Evolutionary conservation across 1,140 invertebrate genomes (phyloP).

Genomic region (Papilio helenus): DNA sequence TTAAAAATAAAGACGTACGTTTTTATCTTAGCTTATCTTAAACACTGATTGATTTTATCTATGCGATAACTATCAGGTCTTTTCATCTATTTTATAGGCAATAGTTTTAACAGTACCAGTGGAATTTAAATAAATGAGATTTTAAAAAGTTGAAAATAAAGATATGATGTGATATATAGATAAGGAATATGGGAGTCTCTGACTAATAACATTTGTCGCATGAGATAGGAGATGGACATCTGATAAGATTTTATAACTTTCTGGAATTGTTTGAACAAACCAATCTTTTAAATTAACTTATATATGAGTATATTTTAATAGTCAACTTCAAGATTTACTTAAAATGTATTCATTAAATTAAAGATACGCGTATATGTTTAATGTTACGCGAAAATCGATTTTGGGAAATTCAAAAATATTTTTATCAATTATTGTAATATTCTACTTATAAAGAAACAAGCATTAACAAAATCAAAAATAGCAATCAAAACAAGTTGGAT

Average conservation of each 20-base stretch:
- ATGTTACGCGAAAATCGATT: too few species aligned
- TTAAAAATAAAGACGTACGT: slow-evolving; percentile 24
- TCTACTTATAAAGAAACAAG: neutral
- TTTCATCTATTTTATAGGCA: slow-evolving; percentile 32
- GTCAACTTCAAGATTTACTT: neutral
- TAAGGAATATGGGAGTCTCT: neutral
- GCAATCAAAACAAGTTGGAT: neutral
- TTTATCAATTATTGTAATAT: too few species aligned
- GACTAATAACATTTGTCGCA: slow-evolving; percentile 34
- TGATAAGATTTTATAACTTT: slow-evolving; percentile 27
- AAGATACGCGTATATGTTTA: too few species aligned
- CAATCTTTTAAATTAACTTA: slow-evolving; percentile 3
- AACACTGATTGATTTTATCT: slow-evolving; percentile 39
- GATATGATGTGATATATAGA: slow-evolving; percentile 31
- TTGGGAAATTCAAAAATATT: too few species aligned
- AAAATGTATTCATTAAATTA: too few species aligned
- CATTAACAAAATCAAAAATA: slow-evolving; percentile 35
- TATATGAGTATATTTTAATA: neutral
- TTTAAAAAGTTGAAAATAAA: slow-evolving; percentile 33
- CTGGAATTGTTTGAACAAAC: slow-evolving; percentile 10
- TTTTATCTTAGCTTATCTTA: slow-evolving; percentile 34
- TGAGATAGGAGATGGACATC: slow-evolving; percentile 23
- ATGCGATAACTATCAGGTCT: slow-evolving; percentile 34
- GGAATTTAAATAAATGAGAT: slow-evolving; percentile 34
- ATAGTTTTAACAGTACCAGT: slow-evolving; percentile 30